A percentile compares a stretch with the other conserved stretches of the same genome.
Evolutionary conservation across 2,888 invertebrate species (phyloP).

Genomic region (Xiphydria camelus): DNA sequence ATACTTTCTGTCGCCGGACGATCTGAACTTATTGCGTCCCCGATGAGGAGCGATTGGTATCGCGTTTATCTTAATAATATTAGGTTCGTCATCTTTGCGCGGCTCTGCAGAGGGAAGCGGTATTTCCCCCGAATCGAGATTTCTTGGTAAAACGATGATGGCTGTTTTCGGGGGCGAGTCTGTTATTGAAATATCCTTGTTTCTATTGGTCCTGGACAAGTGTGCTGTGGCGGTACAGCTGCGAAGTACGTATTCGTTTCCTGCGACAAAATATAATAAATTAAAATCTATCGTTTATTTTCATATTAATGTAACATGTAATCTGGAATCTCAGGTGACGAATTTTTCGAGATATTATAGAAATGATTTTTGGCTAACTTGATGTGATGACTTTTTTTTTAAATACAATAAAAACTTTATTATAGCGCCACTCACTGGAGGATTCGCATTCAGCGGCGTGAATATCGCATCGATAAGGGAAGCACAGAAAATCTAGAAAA

Average conservation of each 20-base stretch:
- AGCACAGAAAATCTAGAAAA: too few species aligned
- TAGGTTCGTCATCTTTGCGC: background rate
- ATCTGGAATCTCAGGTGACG: too few species aligned
- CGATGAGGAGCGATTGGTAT: conserved; percentile 6
- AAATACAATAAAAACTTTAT: too few species aligned
- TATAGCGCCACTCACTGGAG: too few species aligned
- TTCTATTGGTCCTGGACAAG: conserved; percentile 37
- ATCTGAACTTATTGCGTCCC: conserved; percentile 3
- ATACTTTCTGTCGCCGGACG: conserved; percentile 2
- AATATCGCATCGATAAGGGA: too few species aligned
- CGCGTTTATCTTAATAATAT: conserved; percentile 9
- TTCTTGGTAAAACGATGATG: background rate
- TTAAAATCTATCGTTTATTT: too few species aligned
- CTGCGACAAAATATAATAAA: conserved; percentile 22
- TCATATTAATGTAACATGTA: too few species aligned
- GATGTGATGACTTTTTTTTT: too few species aligned
- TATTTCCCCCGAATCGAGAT: background rate
- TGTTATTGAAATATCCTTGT: conserved; percentile 11
- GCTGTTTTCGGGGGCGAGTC: background rate
- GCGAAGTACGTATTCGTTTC: conserved; percentile 44
- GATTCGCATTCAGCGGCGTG: too few species aligned
- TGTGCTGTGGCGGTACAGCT: conserved; percentile 50
- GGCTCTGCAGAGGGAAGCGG: background rate
- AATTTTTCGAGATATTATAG: too few species aligned
- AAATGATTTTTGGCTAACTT: too few species aligned